Evolutionary conservation across 2,888 invertebrate species (phyloP).

Genomic region (Cataglyphis cursor): DNA sequence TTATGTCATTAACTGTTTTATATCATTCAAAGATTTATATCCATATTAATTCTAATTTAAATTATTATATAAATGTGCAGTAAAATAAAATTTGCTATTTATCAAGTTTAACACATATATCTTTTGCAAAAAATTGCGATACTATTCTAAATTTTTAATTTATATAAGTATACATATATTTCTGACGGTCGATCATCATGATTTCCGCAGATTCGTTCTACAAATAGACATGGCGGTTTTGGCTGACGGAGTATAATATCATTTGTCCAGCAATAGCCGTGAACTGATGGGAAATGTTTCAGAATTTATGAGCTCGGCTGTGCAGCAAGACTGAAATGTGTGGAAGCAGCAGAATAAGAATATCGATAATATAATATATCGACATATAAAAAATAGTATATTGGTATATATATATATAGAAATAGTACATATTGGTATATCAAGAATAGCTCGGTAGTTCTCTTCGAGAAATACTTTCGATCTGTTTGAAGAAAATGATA

Average conservation of each 20-base stretch:
- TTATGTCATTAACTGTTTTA: background rate
- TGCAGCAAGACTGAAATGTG: constrained; percentile 2
- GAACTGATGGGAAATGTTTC: constrained; percentile 65
- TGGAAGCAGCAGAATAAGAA: background rate
- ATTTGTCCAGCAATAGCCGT: constrained; percentile 63
- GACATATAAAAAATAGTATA: constrained; percentile 5
- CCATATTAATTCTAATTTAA: background rate
- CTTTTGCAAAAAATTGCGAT: background rate
- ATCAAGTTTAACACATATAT: background rate
- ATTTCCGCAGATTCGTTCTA: constrained; percentile 45
- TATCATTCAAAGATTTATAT: background rate
- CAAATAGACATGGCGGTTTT: background rate
- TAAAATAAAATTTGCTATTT: background rate
- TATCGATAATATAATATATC: background rate
- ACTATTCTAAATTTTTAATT: constrained; percentile 5
- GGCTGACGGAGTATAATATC: constrained; percentile 62
- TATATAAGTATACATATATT: background rate
- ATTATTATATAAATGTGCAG: background rate
- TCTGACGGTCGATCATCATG: constrained; percentile 29
- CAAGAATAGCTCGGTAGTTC: constrained; percentile 5
- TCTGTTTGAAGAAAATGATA: constrained; percentile 13
- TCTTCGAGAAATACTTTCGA: constrained; percentile 22
- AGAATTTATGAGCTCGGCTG: constrained; percentile 54
- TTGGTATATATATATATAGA: constrained; percentile 6
- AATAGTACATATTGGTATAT: constrained; percentile 9